phyloP scores from a whole-genome alignment of 2,888 invertebrate genomes.

The Phragmatobia fuliginosa region DNA sequence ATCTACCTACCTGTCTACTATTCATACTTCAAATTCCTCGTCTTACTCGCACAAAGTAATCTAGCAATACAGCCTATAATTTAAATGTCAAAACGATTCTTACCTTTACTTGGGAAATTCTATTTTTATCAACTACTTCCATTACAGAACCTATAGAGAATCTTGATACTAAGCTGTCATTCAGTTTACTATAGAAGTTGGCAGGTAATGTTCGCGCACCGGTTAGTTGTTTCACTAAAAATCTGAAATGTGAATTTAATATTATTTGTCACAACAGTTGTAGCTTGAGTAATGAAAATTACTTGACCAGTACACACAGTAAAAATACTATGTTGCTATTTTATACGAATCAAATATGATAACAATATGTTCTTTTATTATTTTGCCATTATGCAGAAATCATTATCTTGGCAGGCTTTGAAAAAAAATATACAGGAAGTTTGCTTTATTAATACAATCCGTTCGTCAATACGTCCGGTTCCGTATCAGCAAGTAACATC shows the following conservation, averaged over 20 bases:
- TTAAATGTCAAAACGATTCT: background rate
- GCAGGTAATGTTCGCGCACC: slow-evolving; percentile 98
- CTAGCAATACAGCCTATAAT: background rate
- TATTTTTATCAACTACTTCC: slow-evolving; percentile 98
- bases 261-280: background rate
- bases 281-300: background rate
- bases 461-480: too few species aligned
- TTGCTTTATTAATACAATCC: too few species aligned
- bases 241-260: slow-evolving; percentile 69
- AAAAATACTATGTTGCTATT: background rate
- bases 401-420: too few species aligned
- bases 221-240: slow-evolving; percentile 95
- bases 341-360: background rate
- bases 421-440: too few species aligned
- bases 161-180: slow-evolving; percentile 93
- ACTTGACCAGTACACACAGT: background rate
- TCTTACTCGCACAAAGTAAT: background rate
- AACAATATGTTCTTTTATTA: background rate
- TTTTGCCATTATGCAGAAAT: too few species aligned
- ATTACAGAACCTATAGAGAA: slow-evolving; percentile 94
- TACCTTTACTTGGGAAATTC: slow-evolving; percentile 95
- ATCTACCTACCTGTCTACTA: too few species aligned
- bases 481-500: too few species aligned
- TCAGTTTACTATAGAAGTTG: slow-evolving; percentile 95
- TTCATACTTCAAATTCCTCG: too few species aligned